phyloP scores from a whole-genome alignment of 2,113 vertebrate species.

The Progne subis region DNA sequence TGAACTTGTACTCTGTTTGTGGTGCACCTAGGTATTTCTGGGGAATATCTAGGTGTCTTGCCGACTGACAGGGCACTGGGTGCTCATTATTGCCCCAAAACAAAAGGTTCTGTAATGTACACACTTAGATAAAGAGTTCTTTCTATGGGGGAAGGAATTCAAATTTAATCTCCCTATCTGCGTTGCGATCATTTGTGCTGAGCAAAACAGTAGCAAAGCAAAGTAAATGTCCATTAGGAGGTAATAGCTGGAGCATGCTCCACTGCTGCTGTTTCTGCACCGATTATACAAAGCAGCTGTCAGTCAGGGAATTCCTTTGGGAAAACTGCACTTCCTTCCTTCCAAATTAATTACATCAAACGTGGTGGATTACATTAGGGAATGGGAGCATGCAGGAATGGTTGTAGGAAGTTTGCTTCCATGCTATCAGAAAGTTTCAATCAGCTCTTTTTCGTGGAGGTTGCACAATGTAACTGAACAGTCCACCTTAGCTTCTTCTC shows the following conservation, averaged over 20 bases:
- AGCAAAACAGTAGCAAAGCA: background rate
- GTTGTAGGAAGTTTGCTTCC: background rate
- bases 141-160: background rate
- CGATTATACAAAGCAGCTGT: conserved; percentile 38
- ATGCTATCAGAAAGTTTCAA: background rate
- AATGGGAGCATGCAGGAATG: background rate
- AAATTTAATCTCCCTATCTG: background rate
- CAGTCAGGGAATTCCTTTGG: conserved; percentile 31
- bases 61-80: background rate
- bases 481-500: background rate
- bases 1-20: background rate
- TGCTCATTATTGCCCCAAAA: background rate
- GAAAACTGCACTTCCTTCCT: conserved; percentile 30
- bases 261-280: background rate
- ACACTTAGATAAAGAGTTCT: background rate
- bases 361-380: conserved; percentile 12
- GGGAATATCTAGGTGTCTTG: background rate
- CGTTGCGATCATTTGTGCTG: background rate
- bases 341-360: conserved; percentile 36
- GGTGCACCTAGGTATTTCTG: background rate
- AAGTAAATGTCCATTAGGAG: conserved; percentile 28
- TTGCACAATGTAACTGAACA: background rate
- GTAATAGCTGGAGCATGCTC: background rate
- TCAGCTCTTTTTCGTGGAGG: background rate
- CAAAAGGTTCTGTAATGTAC: background rate